These are phyloP conservation scores for Yponomeuta cagnagella DNA, from an alignment of 2,888 invertebrate genomes.

Conservation along the genomic window DNA sequence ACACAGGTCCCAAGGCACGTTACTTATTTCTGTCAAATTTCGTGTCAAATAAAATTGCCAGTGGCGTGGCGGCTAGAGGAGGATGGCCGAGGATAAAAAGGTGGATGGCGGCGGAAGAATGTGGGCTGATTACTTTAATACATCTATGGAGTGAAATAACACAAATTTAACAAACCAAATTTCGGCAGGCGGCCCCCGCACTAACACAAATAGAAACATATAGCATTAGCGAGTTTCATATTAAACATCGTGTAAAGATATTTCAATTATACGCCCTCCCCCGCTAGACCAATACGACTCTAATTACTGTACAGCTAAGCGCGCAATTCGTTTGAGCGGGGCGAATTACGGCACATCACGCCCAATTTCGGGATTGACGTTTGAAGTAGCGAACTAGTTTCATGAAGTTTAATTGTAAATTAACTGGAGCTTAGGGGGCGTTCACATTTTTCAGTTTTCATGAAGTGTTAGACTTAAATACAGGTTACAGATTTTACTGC, in stretches of 20 bases:
- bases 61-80: too few species aligned
- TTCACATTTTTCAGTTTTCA: not conserved
- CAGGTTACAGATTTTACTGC: too few species aligned
- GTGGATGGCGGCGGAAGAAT: too few species aligned
- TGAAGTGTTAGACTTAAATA: not conserved
- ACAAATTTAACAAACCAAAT: slow-evolving; percentile 12
- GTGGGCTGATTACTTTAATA: too few species aligned
- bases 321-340: not conserved
- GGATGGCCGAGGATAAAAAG: too few species aligned
- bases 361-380: slow-evolving; percentile 8
- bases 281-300: not conserved
- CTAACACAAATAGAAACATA: slow-evolving; percentile 9
- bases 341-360: slow-evolving; percentile 7
- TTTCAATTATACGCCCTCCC: slow-evolving; percentile 5
- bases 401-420: slow-evolving; percentile 4
- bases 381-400: slow-evolving; percentile 7
- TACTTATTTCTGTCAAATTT: too few species aligned
- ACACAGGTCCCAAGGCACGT: too few species aligned
- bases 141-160: too few species aligned
- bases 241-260: slow-evolving; percentile 13
- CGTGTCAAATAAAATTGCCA: too few species aligned
- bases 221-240: slow-evolving; percentile 13
- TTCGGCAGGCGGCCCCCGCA: not conserved
- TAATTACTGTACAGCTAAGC: not conserved
- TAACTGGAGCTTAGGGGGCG: not conserved